A percentile compares a stretch with the other conserved stretches of the same genome.
phyloP scores from a whole-genome alignment of 2,797 vertebrate genomes.

The Bradypus variegatus region DNA sequence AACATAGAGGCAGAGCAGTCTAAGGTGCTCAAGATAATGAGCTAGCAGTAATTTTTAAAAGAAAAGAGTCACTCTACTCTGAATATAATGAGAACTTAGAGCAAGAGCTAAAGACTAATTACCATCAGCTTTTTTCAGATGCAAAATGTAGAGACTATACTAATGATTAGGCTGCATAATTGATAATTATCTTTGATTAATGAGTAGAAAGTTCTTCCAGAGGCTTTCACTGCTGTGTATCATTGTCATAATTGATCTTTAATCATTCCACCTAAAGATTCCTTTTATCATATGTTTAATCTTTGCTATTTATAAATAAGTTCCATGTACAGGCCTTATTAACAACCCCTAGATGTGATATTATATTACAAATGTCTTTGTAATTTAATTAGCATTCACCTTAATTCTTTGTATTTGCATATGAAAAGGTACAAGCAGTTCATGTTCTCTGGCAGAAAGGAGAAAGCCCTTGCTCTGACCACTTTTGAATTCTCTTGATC shows the following conservation, averaged over 20 bases:
- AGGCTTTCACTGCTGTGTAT: conserved; percentile 21
- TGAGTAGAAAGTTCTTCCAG: conserved; percentile 51
- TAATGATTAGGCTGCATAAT: conserved; percentile 63
- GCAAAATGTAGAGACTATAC: conserved; percentile 53
- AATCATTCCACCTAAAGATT: conserved; percentile 55
- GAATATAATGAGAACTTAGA: conserved; percentile 47
- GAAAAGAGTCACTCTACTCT: conserved; percentile 29
- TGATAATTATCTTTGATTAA: conserved; percentile 68
- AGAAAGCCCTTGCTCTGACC: conserved; percentile 45
- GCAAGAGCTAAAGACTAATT: conserved; percentile 51
- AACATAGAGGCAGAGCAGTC: not conserved
- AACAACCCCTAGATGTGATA: conserved; percentile 43
- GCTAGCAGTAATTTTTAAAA: conserved; percentile 45
- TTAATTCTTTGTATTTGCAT: conserved; percentile 56
- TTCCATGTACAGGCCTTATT: conserved; percentile 36
- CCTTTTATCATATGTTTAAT: conserved; percentile 57
- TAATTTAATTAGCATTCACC: conserved; percentile 53
- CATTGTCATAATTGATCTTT: conserved; percentile 60
- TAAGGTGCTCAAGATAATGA: conserved; percentile 45
- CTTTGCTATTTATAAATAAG: conserved; percentile 57
- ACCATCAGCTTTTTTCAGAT: conserved; percentile 56
- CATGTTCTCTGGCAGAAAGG: conserved; percentile 28
- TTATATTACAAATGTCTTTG: conserved; percentile 45
- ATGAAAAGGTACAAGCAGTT: conserved; percentile 55
- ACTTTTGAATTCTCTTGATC: conserved; percentile 54